These are phyloP conservation scores for Apotomis capreana DNA, from an alignment of 2,888 invertebrate species.

Conservation along the genomic window DNA sequence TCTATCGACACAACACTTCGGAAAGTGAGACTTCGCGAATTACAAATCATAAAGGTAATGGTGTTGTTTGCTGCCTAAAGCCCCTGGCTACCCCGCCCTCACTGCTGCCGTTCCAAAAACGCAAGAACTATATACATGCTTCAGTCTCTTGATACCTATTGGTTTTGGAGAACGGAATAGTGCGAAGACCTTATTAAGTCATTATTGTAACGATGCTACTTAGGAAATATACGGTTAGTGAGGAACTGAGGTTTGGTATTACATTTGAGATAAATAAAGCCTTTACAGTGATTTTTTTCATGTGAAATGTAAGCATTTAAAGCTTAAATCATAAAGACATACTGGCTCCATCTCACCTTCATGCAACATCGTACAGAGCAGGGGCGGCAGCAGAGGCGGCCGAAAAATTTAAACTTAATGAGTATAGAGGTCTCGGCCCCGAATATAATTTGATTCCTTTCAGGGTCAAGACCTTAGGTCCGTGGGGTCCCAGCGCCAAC, in stretches of 20 bases:
- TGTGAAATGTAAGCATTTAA: no score
- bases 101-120: constrained; percentile 7
- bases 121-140: not conserved
- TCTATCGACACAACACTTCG: constrained; percentile 16
- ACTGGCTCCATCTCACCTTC: no score
- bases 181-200: constrained; percentile 39
- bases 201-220: constrained; percentile 32
- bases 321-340: no score
- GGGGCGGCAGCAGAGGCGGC: no score
- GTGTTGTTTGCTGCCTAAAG: constrained; percentile 30
- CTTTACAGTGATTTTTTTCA: not conserved
- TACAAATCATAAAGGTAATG: constrained; percentile 47
- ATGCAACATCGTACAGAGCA: no score
- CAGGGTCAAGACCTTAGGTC: no score
- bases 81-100: constrained; percentile 19
- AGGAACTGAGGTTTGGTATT: not conserved
- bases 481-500: no score
- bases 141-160: constrained; percentile 8
- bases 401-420: no score
- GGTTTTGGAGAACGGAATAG: constrained; percentile 1
- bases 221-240: constrained; percentile 10
- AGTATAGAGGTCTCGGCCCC: no score
- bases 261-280: not conserved
- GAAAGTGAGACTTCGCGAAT: constrained; percentile 62
- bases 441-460: no score